These are phyloP conservation scores for Azemiops feae DNA, from an alignment of 2,113 vertebrate species.

Conservation along the genomic window DNA sequence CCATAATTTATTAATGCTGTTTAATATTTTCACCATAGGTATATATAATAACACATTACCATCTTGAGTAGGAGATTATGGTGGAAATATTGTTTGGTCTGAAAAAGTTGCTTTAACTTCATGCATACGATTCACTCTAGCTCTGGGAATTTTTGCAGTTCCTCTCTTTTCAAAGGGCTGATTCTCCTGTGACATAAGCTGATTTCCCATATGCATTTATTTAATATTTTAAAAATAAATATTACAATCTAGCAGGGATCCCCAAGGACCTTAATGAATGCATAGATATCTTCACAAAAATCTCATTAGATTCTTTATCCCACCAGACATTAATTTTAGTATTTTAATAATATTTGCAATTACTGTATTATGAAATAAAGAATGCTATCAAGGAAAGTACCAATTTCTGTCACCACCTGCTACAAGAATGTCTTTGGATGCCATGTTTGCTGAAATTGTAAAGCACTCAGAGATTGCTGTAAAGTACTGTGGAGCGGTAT, in stretches of 20 bases:
- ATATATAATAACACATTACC: slow-evolving; percentile 29
- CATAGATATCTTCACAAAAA: neutral
- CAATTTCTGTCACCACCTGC: neutral
- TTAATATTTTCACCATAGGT: slow-evolving; percentile 52
- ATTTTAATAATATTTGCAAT: neutral
- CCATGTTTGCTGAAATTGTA: neutral
- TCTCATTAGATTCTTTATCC: neutral
- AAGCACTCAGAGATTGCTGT: neutral
- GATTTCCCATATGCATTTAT: neutral
- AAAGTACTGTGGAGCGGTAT: neutral
- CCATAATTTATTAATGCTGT: slow-evolving; percentile 44
- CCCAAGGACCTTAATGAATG: neutral
- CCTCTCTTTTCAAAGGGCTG: neutral
- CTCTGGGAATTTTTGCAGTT: neutral
- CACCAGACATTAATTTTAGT: neutral
- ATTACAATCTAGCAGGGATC: neutral
- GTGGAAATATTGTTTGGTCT: slow-evolving; percentile 21
- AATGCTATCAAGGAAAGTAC: neutral
- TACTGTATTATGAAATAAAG: neutral
- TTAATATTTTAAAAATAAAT: neutral
- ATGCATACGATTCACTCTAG: neutral
- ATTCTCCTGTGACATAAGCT: neutral
- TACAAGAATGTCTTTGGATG: neutral
- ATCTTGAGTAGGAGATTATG: slow-evolving; percentile 42
- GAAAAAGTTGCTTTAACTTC: neutral